phyloP scores from a whole-genome alignment of 2,113 vertebrate species.

The Bubo scandiacus region DNA sequence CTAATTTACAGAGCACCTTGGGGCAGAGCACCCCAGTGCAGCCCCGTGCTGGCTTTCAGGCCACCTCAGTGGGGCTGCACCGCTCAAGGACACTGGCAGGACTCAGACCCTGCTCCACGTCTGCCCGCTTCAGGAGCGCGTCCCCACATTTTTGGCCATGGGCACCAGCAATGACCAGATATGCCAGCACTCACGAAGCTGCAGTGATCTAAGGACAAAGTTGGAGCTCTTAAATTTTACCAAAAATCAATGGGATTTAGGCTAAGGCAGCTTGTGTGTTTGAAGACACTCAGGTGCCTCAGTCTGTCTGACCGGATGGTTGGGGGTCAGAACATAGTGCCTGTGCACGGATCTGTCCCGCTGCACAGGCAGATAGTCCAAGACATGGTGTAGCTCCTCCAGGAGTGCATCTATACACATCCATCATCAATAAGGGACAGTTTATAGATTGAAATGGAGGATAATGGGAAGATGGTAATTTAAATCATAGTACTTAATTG shows the following conservation, averaged over 20 bases:
- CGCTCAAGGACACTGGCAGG: rapidly evolving
- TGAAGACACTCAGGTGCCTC: not conserved
- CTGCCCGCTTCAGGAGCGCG: rapidly evolving
- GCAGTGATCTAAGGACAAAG: not conserved
- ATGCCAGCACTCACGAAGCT: not conserved
- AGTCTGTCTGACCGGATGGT: not conserved
- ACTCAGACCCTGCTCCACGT: not conserved
- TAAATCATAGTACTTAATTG: constrained; percentile 29
- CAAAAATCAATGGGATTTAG: not conserved
- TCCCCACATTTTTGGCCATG: rapidly evolving
- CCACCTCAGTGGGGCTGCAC: not conserved
- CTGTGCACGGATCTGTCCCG: not conserved
- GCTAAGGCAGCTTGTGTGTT: not conserved
- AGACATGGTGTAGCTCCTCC: not conserved
- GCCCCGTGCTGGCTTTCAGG: not conserved
- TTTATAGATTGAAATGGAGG: not conserved
- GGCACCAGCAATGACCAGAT: not conserved
- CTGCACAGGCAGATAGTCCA: not conserved
- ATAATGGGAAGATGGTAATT: not conserved
- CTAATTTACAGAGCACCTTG: not conserved
- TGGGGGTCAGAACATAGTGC: not conserved
- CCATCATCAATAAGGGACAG: not conserved
- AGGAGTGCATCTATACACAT: not conserved
- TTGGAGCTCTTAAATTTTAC: not conserved
- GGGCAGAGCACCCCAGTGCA: not conserved